Percentiles rank a stretch among this genome's conserved stretches.
phyloP scores from a whole-genome alignment of 1,140 invertebrate genomes.

The Myzus persicae region DNA sequence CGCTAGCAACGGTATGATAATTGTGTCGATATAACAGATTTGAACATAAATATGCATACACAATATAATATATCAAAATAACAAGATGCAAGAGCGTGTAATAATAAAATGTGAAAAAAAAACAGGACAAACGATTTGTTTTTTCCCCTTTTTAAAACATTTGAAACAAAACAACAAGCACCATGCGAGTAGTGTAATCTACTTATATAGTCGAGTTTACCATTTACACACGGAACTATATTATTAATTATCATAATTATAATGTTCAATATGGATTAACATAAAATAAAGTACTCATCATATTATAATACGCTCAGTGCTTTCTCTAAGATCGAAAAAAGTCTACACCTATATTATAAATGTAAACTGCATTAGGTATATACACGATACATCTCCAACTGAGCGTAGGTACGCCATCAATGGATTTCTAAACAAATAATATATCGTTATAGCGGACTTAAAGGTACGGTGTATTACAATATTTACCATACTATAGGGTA shows the following conservation, averaged over 20 bases:
- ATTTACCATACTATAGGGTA: no score
- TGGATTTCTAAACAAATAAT: constrained; percentile 1
- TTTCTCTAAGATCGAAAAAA: background rate
- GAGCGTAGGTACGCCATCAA: background rate
- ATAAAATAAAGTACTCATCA: no score
- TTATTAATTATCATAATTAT: no score
- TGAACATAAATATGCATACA: background rate
- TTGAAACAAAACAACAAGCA: background rate
- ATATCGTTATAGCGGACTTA: background rate
- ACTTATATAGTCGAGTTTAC: no score
- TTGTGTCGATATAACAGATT: background rate
- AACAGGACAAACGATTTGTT: background rate
- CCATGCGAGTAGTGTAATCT: no score
- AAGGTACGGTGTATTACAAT: background rate
- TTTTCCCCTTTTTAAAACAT: background rate
- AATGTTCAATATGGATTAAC: no score
- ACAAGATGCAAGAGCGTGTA: background rate
- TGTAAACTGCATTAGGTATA: background rate
- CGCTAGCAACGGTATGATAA: background rate
- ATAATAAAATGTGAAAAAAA: background rate
- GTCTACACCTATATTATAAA: background rate
- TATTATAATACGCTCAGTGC: no score
- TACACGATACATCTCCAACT: background rate
- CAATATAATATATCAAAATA: background rate
- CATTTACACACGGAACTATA: no score